A percentile compares a stretch with the other conserved stretches of the same genome.
Evolutionary conservation across 2,888 invertebrate species (phyloP).

Genomic region (Epirrhoe alternata): DNA sequence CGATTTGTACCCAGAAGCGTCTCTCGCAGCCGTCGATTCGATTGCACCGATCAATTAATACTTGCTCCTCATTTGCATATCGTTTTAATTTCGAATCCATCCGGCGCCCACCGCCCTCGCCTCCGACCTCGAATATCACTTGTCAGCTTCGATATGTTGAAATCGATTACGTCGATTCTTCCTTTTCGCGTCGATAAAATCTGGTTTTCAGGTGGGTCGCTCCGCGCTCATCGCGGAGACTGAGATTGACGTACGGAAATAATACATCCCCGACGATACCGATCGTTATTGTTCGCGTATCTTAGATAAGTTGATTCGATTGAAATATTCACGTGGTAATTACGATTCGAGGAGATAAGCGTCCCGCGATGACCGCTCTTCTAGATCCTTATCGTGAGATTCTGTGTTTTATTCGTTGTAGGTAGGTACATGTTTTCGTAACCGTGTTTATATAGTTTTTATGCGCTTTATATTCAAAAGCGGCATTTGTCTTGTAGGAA

Average conservation of each 20-base stretch:
- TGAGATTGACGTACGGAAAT: slow-evolving; percentile 70
- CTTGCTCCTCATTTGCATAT: slow-evolving; percentile 78
- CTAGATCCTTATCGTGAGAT: slow-evolving; percentile 60
- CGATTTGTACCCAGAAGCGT: slow-evolving; percentile 78
- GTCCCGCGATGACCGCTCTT: slow-evolving; percentile 59
- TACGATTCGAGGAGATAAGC: slow-evolving; percentile 75
- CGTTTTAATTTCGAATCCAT: slow-evolving; percentile 81
- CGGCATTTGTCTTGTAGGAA: slow-evolving; percentile 66
- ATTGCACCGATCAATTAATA: slow-evolving; percentile 77
- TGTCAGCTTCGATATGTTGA: slow-evolving; percentile 75
- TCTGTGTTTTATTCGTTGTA: slow-evolving; percentile 60
- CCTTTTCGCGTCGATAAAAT: slow-evolving; percentile 72
- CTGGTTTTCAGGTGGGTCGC: slow-evolving; percentile 62
- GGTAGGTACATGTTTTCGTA: slow-evolving; percentile 60
- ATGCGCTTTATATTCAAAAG: slow-evolving; percentile 66
- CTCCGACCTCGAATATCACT: slow-evolving; percentile 74
- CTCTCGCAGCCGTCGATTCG: slow-evolving; percentile 72
- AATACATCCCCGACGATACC: slow-evolving; percentile 67
- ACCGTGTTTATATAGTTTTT: slow-evolving; percentile 59
- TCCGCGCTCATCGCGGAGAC: slow-evolving; percentile 53
- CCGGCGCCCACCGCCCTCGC: slow-evolving; percentile 78
- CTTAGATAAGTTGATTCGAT: slow-evolving; percentile 74
- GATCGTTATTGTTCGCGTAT: slow-evolving; percentile 76
- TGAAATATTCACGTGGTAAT: slow-evolving; percentile 81
- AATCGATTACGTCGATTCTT: slow-evolving; percentile 76